Conservation (phyloP, 1,140 invertebrate genomes). For the Sinonovacula constricta region DNA sequence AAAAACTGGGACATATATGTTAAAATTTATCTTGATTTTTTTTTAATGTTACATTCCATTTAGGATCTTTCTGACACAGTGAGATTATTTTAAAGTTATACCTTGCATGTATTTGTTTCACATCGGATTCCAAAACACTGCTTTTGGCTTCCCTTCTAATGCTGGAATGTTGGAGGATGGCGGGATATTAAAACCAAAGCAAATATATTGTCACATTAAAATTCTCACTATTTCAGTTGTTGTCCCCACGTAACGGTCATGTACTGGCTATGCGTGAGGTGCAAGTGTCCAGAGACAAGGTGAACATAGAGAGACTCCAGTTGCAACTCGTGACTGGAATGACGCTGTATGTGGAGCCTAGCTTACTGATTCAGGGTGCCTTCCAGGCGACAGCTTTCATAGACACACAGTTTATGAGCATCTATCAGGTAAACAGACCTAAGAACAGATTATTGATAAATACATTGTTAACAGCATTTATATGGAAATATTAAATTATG, state of each 20-base stretch:
- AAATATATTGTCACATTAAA: not conserved
- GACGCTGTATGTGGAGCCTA: constrained; percentile 91
- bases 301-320: constrained; percentile 88
- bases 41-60: too few relatives aligned
- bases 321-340: constrained; percentile 95
- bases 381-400: constrained; percentile 91
- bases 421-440: constrained; percentile 88
- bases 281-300: constrained; percentile 93
- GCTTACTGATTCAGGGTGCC: constrained; percentile 80
- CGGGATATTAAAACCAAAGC: too few relatives aligned
- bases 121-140: too few relatives aligned
- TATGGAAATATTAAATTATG: not conserved
- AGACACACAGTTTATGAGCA: constrained; percentile 88
- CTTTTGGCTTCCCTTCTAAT: too few relatives aligned
- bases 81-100: too few relatives aligned
- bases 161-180: too few relatives aligned
- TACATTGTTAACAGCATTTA: not conserved
- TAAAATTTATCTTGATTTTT: too few relatives aligned
- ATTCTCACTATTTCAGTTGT: constrained; percentile 81
- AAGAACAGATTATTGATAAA: not conserved
- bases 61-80: too few relatives aligned
- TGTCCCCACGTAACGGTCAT: constrained; percentile 91
- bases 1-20: too few relatives aligned
- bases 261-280: constrained; percentile 95
- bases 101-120: too few relatives aligned